Percentiles rank a stretch among this genome's conserved stretches.
Evolutionary conservation across 2,797 vertebrate species (phyloP).

Genomic region (Xerus rutilus): DNA sequence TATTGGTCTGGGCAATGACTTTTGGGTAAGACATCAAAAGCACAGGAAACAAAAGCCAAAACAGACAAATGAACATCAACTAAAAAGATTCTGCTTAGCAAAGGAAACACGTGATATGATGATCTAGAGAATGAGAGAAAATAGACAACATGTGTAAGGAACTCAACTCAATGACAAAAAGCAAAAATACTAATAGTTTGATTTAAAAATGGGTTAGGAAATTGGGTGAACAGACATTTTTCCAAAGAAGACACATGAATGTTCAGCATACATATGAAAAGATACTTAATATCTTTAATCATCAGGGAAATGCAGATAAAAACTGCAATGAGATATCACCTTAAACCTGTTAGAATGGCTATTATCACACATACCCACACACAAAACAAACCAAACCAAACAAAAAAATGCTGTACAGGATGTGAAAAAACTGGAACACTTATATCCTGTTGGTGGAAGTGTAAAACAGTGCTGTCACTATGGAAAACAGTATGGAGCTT

Average conservation of each 20-base stretch:
- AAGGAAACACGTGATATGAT: background rate
- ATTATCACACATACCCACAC: background rate
- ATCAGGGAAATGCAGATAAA: background rate
- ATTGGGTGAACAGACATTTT: background rate
- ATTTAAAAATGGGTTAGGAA: background rate
- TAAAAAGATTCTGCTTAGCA: background rate
- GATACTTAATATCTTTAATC: background rate
- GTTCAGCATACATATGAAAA: background rate
- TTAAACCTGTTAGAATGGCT: background rate
- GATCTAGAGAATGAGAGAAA: background rate
- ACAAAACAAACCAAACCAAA: background rate
- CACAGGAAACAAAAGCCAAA: background rate
- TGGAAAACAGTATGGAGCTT: background rate
- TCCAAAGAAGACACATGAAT: background rate
- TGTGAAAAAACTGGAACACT: background rate
- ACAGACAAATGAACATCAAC: background rate
- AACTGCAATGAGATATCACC: background rate
- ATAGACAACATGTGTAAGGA: background rate
- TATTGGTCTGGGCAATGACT: background rate
- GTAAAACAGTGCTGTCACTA: background rate
- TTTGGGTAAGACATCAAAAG: background rate
- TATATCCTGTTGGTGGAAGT: background rate
- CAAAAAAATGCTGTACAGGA: background rate
- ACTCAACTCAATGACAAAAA: background rate
- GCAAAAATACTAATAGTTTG: background rate